Evolutionary conservation across 2,113 vertebrate species (phyloP).

Genomic region (Chascanopsetta lugubris): DNA sequence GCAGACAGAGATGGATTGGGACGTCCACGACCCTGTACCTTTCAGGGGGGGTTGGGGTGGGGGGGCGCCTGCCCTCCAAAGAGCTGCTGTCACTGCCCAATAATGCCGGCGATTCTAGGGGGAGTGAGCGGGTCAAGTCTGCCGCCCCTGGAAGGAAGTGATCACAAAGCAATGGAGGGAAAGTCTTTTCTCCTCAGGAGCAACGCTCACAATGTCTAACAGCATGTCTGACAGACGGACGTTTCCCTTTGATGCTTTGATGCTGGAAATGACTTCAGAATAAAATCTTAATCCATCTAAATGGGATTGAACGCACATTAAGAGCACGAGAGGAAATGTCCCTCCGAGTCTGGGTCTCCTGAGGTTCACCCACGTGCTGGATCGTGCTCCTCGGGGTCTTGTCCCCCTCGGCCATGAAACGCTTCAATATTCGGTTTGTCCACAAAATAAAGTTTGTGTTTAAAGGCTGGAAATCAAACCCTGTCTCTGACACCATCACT

Average conservation of each 20-base stretch:
- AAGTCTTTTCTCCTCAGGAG: constrained; percentile 68
- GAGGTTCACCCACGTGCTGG: neutral
- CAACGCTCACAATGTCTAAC: constrained; percentile 58
- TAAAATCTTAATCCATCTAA: constrained; percentile 17
- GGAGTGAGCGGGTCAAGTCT: constrained; percentile 78
- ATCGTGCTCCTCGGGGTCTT: neutral
- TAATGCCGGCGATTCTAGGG: constrained; percentile 74
- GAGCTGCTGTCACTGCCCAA: constrained; percentile 75
- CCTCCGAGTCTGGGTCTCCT: neutral
- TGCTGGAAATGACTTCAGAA: constrained; percentile 7
- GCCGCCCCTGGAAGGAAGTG: constrained; percentile 72
- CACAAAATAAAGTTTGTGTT: neutral
- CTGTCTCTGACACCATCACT: neutral
- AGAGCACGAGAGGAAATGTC: neutral
- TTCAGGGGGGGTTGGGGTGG: constrained; percentile 38
- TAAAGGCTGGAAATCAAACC: neutral
- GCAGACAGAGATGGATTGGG: constrained; percentile 82
- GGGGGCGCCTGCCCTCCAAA: constrained; percentile 59
- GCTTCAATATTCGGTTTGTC: neutral
- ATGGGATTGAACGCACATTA: neutral
- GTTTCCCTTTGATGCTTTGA: constrained; percentile 23
- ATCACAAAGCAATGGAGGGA: constrained; percentile 68
- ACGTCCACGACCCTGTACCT: constrained; percentile 71
- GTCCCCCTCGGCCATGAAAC: neutral
- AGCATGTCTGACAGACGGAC: constrained; percentile 55